These are phyloP conservation scores for Temnothorax longispinosus DNA, from an alignment of 1,140 invertebrate genomes.

Conservation along the genomic window DNA sequence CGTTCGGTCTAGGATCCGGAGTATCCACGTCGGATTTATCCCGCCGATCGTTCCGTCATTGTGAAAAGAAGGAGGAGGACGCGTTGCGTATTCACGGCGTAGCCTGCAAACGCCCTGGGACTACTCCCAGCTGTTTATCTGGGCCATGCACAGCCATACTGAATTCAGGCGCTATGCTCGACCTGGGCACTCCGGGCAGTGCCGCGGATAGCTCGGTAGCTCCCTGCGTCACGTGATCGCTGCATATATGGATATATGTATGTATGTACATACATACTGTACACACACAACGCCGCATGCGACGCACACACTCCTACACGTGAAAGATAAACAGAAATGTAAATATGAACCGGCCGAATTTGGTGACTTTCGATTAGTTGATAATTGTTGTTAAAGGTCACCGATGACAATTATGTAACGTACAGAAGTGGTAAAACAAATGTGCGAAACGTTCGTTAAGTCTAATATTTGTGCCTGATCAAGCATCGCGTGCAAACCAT, in stretches of 20 bases:
- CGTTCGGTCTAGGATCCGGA: background rate
- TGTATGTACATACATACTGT: no score
- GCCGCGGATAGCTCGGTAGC: slow-evolving; percentile 1
- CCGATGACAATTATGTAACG: no score
- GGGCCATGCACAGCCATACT: slow-evolving; percentile 43
- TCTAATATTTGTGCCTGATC: background rate
- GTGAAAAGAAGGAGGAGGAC: background rate
- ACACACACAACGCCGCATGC: no score
- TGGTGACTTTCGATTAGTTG: no score
- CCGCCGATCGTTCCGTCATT: background rate
- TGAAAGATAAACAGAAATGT: no score
- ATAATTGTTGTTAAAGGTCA: no score
- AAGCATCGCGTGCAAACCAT: background rate
- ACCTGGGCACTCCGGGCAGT: no score
- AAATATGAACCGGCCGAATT: no score
- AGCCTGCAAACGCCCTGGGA: background rate
- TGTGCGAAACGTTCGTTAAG: background rate
- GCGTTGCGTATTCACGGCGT: slow-evolving; percentile 4
- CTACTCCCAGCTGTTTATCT: slow-evolving; percentile 37
- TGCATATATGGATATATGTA: background rate
- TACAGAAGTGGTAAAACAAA: background rate
- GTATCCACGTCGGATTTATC: background rate
- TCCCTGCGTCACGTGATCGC: slow-evolving; percentile 28
- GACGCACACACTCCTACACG: no score
- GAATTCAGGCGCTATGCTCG: background rate